A percentile compares a stretch with the other conserved stretches of the same genome.
These are phyloP conservation scores for Eupithecia exiguata DNA, from an alignment of 2,888 invertebrate species.

Conservation along the genomic window DNA sequence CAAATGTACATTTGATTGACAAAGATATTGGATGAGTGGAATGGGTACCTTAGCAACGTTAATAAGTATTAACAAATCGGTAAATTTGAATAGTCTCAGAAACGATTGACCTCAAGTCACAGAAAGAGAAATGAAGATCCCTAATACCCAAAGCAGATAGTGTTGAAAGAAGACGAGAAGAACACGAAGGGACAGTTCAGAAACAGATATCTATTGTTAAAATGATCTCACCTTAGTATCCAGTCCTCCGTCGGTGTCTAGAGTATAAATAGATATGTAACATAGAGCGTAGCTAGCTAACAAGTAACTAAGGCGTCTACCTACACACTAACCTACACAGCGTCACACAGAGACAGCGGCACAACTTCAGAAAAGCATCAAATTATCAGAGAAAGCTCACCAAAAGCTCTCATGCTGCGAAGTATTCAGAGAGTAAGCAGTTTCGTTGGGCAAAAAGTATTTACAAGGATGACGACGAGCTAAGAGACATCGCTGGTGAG, in stretches of 20 bases:
- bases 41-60: too few relatives aligned
- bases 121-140: conserved; percentile 24
- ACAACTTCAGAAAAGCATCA: conserved; percentile 48
- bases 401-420: conserved; percentile 46
- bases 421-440: conserved; percentile 39
- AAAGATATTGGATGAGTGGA: too few relatives aligned
- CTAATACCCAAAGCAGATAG: conserved; percentile 27
- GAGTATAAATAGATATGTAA: conserved; percentile 65
- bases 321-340: conserved; percentile 45
- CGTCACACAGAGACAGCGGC: conserved; percentile 27
- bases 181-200: conserved; percentile 42
- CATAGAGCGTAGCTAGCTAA: conserved; percentile 55
- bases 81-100: conserved; percentile 17
- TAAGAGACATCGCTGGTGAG: neutral
- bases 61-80: conserved; percentile 16
- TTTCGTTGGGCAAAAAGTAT: conserved; percentile 43
- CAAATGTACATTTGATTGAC: too few relatives aligned
- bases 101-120: conserved; percentile 16
- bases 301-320: conserved; percentile 49
- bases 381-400: conserved; percentile 42
- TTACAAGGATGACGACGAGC: conserved; percentile 16
- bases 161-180: conserved; percentile 36
- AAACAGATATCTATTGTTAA: conserved; percentile 43
- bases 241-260: conserved; percentile 60
- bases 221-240: conserved; percentile 67